These are phyloP conservation scores for Pitangus sulphuratus DNA, from an alignment of 2,797 vertebrate genomes.

Conservation along the genomic window DNA sequence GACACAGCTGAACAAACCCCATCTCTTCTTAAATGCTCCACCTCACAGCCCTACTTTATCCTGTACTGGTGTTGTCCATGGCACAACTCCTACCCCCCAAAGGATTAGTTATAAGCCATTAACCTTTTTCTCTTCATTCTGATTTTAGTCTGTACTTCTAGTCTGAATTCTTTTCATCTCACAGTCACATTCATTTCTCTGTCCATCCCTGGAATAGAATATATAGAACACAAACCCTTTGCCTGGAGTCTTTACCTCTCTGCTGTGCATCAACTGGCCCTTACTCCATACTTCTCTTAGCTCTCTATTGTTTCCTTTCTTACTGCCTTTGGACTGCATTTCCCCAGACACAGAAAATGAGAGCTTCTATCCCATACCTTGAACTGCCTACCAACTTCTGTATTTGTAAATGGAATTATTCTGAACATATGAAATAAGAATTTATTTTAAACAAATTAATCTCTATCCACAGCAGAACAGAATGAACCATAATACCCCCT, in stretches of 20 bases:
- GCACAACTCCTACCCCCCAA: not conserved
- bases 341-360: not conserved
- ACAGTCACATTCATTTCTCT: not conserved
- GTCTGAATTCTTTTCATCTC: not conserved
- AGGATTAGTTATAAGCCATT: not conserved
- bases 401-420: not conserved
- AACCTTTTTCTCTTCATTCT: not conserved
- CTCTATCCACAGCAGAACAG: not conserved
- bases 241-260: not conserved
- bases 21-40: not conserved
- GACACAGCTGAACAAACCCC: not conserved
- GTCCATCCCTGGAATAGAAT: not conserved
- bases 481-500: not conserved
- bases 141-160: not conserved
- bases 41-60: not conserved
- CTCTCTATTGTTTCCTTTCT: not conserved
- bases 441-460: slow-evolving; percentile 31
- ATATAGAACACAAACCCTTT: not conserved
- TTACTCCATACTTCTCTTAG: not conserved
- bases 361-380: not conserved
- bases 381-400: not conserved
- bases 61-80: not conserved
- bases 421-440: not conserved
- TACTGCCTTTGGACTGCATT: not conserved
- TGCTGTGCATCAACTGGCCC: not conserved